A percentile compares a stretch with the other conserved stretches of the same genome.
Conservation (phyloP, 2,888 invertebrate species). For the Pocota personata region DNA sequence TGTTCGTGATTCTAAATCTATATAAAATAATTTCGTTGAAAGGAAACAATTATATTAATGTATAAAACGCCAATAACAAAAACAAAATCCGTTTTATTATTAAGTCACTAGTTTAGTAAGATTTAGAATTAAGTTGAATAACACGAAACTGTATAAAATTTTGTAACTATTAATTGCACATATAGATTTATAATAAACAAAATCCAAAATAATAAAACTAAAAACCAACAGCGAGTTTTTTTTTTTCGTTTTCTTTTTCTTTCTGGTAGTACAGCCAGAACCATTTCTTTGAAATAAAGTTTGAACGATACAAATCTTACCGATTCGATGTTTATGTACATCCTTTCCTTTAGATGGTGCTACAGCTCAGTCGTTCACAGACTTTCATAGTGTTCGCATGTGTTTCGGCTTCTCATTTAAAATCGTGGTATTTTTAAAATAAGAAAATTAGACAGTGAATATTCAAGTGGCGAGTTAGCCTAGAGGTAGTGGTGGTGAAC, state of each 20-base stretch:
- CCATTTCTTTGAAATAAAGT: no score
- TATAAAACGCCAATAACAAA: slow-evolving; percentile 34
- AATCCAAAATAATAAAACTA: slow-evolving; percentile 50
- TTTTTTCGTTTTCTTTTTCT: background rate
- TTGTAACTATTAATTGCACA: slow-evolving; percentile 68
- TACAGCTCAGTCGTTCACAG: no score
- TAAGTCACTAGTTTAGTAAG: slow-evolving; percentile 68
- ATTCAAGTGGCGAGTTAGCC: no score
- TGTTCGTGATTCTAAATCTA: slow-evolving; percentile 65
- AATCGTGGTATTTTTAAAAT: no score
- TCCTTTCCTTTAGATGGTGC: no score
- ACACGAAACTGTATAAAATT: slow-evolving; percentile 64
- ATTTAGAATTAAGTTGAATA: slow-evolving; percentile 35
- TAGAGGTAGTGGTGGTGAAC: no score
- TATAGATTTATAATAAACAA: slow-evolving; percentile 47
- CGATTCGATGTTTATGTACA: no score
- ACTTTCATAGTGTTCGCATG: no score
- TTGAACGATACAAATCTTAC: no score
- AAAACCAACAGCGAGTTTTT: slow-evolving; percentile 5
- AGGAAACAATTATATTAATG: background rate
- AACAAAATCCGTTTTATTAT: slow-evolving; percentile 45
- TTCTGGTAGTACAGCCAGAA: no score
- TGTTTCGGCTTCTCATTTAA: no score
- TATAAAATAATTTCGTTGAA: slow-evolving; percentile 5
- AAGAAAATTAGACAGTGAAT: no score